Conservation (phyloP, 2,113 vertebrate species). For the Ictidomys tridecemlineatus region DNA sequence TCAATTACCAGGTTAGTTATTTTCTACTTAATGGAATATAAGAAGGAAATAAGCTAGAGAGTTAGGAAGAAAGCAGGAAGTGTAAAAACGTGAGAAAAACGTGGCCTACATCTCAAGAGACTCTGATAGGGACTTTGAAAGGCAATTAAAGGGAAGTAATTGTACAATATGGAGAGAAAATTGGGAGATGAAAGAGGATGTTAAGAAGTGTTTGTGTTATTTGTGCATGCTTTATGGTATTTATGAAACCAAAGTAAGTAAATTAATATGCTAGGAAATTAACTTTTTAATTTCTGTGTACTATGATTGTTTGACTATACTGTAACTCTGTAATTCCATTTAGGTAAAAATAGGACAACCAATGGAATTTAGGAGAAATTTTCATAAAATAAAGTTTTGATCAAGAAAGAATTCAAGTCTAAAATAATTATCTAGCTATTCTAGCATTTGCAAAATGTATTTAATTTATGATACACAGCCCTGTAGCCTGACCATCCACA, state of each 20-base stretch:
- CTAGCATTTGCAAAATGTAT: not conserved
- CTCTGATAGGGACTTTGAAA: not conserved
- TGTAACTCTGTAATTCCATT: not conserved
- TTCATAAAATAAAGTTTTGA: not conserved
- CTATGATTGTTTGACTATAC: not conserved
- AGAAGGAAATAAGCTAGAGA: not conserved
- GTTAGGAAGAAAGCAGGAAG: not conserved
- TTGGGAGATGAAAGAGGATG: not conserved
- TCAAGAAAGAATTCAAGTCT: slow-evolving; percentile 23
- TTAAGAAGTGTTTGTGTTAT: not conserved
- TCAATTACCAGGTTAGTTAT: not conserved
- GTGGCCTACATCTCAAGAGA: not conserved
- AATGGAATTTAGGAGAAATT: not conserved
- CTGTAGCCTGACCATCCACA: not conserved
- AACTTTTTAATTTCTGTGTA: not conserved
- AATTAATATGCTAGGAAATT: not conserved
- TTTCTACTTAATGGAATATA: not conserved
- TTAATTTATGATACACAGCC: not conserved
- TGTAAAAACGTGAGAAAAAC: not conserved
- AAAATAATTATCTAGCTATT: not conserved
- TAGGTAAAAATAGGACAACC: not conserved
- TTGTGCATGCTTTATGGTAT: not conserved
- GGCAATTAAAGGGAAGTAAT: not conserved
- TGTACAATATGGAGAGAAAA: not conserved
- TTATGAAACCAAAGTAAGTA: slow-evolving; percentile 15